Base-by-base conservation (phyloP, 2,797 vertebrate genomes). In the Rhabdophis nuchalis region DNA sequence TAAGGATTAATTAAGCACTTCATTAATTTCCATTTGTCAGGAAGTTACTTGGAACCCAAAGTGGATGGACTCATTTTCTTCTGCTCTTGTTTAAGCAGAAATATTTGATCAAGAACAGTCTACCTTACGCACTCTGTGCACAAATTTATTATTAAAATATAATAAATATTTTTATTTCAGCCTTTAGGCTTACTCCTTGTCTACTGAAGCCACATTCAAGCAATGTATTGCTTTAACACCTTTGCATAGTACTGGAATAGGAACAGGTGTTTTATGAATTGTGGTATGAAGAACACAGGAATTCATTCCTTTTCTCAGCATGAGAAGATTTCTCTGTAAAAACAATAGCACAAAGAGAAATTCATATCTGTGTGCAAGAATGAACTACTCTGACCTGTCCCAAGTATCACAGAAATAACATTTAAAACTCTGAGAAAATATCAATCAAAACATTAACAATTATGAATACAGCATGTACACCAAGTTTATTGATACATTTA, bases 1-100 rank as follows among this genome's bases (percentile, higher is more conserved):
- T 87, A 94, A 97, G 96, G 96, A 97, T 98, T 97, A 97, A 97
- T 97, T 97, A 97, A 96, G 97, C 97, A 97, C 96, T 97, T 96
- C 97, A 97, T 97, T 96, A 94, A 96, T 97, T 97, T 97, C 97
- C 97, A 97, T 97, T 97, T 96, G 95, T 95, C 95, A 93, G 97
- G 97, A 98, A 97, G 97, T 97, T 97, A 97, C 95, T 96, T 0
- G 77, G 96, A 96, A 97, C 96, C 94, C 95, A 95, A 95, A 94
- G 96, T 95, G 94, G 96, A 96, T 96, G 95, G 95, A 61, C 86
- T 89, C 89, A 3, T 92, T 93, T 88, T 91, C 93, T 58, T n/a
- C 94, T 96, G 92, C 88, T 93, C 94, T 89, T 94, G 92, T 54
- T 50, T 25, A 88, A 86, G 89, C 61, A 72, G 53, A 92, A 92